phyloP scores from a whole-genome alignment of 92 coral and sea anemone genomes.

The Scolanthus callimorphus region DNA sequence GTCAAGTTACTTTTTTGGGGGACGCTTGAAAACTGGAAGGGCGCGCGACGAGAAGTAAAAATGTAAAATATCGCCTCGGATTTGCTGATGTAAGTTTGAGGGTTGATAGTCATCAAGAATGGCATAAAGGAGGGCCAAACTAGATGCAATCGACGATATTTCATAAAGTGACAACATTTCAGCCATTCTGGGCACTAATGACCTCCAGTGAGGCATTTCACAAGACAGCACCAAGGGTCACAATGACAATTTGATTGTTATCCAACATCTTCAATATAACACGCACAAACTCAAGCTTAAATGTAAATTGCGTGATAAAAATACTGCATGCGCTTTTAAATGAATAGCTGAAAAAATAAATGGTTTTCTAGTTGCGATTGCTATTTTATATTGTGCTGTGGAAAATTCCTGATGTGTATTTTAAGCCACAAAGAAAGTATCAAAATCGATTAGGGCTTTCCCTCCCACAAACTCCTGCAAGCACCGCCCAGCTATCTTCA shows the following conservation, averaged over 20 bases:
- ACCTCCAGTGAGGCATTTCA: constrained; percentile 22
- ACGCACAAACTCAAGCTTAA: no score
- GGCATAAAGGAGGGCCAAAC: constrained; percentile 70
- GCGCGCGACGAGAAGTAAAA: no score
- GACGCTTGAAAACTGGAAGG: no score
- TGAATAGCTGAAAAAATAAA: neutral
- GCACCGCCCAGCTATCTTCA: neutral
- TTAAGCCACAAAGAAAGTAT: neutral
- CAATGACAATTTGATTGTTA: neutral
- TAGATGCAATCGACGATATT: constrained; percentile 71
- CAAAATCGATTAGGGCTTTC: neutral
- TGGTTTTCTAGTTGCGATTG: no score
- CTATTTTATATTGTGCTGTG: no score
- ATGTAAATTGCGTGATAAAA: no score
- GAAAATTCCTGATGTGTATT: no score
- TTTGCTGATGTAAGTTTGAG: constrained; percentile 6
- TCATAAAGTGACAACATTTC: constrained; percentile 71
- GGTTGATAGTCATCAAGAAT: constrained; percentile 43
- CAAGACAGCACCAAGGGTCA: neutral
- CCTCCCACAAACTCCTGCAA: neutral
- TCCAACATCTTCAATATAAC: neutral
- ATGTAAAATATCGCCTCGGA: neutral
- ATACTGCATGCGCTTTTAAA: no score
- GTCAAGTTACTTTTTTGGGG: no score
- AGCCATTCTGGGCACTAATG: constrained; percentile 34